Conservation (phyloP, 2,113 vertebrate species). For the Strix aluco region DNA sequence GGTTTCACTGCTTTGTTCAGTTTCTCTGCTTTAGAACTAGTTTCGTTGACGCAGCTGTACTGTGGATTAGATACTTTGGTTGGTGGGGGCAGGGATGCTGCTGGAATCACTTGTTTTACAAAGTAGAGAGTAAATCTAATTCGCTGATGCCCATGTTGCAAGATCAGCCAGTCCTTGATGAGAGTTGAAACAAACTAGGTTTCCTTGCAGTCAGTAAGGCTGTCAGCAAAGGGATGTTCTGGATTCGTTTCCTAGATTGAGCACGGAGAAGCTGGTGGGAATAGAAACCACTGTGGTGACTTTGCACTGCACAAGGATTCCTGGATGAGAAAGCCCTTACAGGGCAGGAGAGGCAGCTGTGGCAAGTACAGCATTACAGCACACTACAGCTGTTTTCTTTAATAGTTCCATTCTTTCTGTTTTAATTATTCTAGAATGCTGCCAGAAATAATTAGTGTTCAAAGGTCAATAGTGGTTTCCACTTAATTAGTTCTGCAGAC, state of each 20-base stretch:
- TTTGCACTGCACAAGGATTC: not conserved
- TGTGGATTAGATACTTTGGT: not conserved
- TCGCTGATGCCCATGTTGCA: not conserved
- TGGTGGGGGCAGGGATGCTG: not conserved
- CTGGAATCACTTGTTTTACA: not conserved
- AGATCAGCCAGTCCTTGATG: not conserved
- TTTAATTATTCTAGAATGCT: not conserved
- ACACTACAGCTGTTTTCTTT: not conserved
- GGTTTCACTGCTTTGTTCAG: not conserved
- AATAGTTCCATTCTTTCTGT: not conserved
- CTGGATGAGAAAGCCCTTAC: not conserved
- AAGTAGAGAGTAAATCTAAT: not conserved
- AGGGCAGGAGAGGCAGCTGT: not conserved
- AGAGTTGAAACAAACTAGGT: fast-evolving
- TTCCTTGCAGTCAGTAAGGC: not conserved
- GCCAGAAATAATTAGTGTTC: constrained; percentile 24
- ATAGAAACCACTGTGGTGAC: not conserved
- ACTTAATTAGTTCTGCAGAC: not conserved
- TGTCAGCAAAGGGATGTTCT: not conserved
- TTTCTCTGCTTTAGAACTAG: not conserved
- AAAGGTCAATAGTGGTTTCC: constrained; percentile 5
- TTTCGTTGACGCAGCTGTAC: not conserved
- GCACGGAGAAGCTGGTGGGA: not conserved
- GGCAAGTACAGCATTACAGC: not conserved
- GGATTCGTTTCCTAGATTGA: fast-evolving